Conservation (phyloP, 1,140 invertebrate genomes). For the Vollenhovia emeryi region DNA sequence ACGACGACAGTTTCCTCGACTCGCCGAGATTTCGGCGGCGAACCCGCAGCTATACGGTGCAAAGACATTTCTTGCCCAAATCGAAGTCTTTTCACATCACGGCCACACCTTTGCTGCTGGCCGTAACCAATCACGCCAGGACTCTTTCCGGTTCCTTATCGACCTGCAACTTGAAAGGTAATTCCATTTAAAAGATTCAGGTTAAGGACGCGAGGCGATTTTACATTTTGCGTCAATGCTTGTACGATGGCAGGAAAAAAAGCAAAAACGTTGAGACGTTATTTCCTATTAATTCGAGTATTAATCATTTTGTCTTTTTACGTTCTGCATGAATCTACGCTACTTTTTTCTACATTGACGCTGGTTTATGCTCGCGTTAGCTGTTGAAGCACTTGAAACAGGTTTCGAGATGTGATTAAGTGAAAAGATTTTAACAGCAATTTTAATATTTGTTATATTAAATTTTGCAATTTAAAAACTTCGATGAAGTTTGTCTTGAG, state of each 20-base stretch:
- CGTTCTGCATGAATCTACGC: background rate
- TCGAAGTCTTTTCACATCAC: constrained; percentile 81
- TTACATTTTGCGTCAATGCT: constrained; percentile 28
- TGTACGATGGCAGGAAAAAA: background rate
- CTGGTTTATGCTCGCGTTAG: background rate
- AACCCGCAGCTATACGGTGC: constrained; percentile 83
- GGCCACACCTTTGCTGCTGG: constrained; percentile 80
- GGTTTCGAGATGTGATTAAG: background rate
- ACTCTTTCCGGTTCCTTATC: constrained; percentile 79
- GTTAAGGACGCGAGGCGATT: constrained; percentile 53
- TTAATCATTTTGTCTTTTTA: background rate
- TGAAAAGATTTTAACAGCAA: background rate
- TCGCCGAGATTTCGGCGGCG: constrained; percentile 83
- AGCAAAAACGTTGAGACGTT: background rate
- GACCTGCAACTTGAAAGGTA: constrained; percentile 81
- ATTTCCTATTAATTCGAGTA: too few relatives aligned
- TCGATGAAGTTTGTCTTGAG: background rate
- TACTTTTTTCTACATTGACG: background rate
- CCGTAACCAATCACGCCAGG: constrained; percentile 81
- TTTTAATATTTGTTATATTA: background rate
- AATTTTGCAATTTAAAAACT: background rate
- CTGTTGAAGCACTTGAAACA: background rate
- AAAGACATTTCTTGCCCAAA: constrained; percentile 81
- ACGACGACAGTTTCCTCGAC: constrained; percentile 83
- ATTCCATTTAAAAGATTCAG: constrained; percentile 62